Evolutionary conservation across 2,113 vertebrate species (phyloP), one percentile per base, ranked within the genome.

Genomic region (Psittacula cyanocephala): DNA sequence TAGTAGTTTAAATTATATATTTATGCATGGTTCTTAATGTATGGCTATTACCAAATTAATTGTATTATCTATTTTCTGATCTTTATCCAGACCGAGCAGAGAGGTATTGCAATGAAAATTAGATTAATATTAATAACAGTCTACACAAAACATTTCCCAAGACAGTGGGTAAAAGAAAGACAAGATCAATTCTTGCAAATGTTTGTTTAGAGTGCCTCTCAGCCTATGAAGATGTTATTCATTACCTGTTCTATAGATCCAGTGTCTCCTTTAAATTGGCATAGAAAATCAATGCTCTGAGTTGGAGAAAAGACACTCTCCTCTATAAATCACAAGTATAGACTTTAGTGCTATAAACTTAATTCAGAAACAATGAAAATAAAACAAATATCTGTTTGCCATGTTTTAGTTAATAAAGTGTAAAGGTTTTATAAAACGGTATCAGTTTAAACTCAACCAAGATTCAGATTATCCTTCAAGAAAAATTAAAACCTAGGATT

Each of bases 221-320:
- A 86, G 90, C 13, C 74, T 94, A 93, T 96, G 88, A 79, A 96
- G 94, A 97, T 80, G 78, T 97, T 96, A 91, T 93, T 82, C 95
- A 93, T 96, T 92, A 91, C 70, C 41, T 95, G 59, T 35, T 82
- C 65, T 82, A 33, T 68, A 81, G 71, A 94, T 89, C 33, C 37
- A 82, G 63, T 67, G 80, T 75, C 86, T 96, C 64, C 81, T 82
- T 86, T 93, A 96, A 94, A 96, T 92, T 95, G 81, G 17, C 96
- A 95, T 95, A 89, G 93, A 96, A 97, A 97, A 97, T 97, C 95
- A 1, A 96, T 97, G 64, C 41, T 91, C 84, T 31, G 69, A 94
- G 86, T 68, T 92, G 62, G 28, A 91, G 81, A 92, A 96, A 95
- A 93, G 64, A 52, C 78, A 69, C 53, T 70, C 37, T 93, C 41